phyloP scores from a whole-genome alignment of 92 coral and sea anemone species.

The Zoanthus gigantus region DNA sequence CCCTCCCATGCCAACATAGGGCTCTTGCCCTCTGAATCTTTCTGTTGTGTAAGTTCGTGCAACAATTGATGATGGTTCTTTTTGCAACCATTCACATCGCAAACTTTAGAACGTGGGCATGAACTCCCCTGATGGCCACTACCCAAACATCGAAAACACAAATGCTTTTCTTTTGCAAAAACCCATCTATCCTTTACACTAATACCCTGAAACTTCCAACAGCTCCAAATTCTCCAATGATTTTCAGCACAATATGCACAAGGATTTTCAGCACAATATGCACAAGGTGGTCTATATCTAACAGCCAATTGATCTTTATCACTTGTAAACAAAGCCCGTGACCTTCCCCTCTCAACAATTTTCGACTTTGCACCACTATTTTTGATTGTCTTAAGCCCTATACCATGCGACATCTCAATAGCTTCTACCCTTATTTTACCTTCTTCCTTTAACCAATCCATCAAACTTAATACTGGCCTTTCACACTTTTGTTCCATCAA shows the following conservation, averaged over 20 bases:
- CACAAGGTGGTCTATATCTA: constrained; percentile 12
- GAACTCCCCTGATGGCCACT: constrained; percentile 53
- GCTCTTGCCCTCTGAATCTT: not conserved
- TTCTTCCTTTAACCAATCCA: too few species aligned
- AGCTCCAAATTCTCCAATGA: constrained; percentile 14
- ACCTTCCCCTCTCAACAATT: not conserved
- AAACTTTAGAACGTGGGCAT: not conserved
- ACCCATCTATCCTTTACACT: too few species aligned
- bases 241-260: constrained; percentile 44
- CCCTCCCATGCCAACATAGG: too few species aligned
- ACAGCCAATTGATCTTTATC: not conserved
- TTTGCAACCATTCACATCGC: constrained; percentile 16
- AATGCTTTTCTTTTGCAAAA: too few species aligned
- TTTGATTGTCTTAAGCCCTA: constrained; percentile 30
- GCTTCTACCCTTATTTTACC: too few species aligned
- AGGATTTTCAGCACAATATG: constrained; percentile 56
- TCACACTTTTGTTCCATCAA: constrained; percentile 42
- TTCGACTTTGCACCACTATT: not conserved
- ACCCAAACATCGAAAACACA: too few species aligned
- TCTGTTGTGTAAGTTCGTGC: too few species aligned
- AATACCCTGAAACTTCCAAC: not conserved
- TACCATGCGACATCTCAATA: constrained; percentile 10
- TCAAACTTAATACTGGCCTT: too few species aligned
- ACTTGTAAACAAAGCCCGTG: too few species aligned
- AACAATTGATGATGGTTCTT: too few species aligned